phyloP scores from a whole-genome alignment of 2,113 vertebrate genomes.

The Nerophis ophidion region DNA sequence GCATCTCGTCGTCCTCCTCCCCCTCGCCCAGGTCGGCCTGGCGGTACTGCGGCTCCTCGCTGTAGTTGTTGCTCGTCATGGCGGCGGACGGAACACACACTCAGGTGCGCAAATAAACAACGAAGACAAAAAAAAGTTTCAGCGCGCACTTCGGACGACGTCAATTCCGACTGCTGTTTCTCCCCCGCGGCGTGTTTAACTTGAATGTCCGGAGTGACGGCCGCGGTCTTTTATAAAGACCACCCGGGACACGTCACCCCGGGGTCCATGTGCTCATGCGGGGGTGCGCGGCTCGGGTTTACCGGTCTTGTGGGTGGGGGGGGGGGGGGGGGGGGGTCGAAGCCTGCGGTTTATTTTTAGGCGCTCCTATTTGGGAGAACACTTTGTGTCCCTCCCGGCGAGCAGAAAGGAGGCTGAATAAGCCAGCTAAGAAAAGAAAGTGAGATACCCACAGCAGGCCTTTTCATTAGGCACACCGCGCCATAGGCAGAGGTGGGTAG shows the following conservation, averaged over 20 bases:
- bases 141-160: conserved; percentile 31
- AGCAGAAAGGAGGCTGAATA: conserved; percentile 42
- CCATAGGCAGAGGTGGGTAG: no score
- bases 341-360: conserved; percentile 74
- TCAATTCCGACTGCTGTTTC: no score
- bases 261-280: conserved; percentile 65
- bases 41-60: conserved; percentile 71
- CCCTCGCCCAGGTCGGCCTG: conserved; percentile 66
- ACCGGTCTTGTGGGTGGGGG: conserved; percentile 29
- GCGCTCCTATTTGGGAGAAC: conserved; percentile 56
- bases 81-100: conserved; percentile 55
- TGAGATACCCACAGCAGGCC: conserved; percentile 15
- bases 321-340: conserved; percentile 58
- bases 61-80: conserved; percentile 74
- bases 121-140: conserved; percentile 51
- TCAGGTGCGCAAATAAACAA: conserved; percentile 49
- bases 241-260: conserved; percentile 70
- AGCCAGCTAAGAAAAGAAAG: conserved; percentile 56
- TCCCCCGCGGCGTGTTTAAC: conserved; percentile 28
- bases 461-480: background rate
- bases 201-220: conserved; percentile 44
- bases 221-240: conserved; percentile 66
- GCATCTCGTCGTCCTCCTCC: conserved; percentile 83
- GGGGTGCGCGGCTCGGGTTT: conserved; percentile 58
- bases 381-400: conserved; percentile 44